phyloP scores from a whole-genome alignment of 1,140 invertebrate genomes.

The Xylocopa sonorina region DNA sequence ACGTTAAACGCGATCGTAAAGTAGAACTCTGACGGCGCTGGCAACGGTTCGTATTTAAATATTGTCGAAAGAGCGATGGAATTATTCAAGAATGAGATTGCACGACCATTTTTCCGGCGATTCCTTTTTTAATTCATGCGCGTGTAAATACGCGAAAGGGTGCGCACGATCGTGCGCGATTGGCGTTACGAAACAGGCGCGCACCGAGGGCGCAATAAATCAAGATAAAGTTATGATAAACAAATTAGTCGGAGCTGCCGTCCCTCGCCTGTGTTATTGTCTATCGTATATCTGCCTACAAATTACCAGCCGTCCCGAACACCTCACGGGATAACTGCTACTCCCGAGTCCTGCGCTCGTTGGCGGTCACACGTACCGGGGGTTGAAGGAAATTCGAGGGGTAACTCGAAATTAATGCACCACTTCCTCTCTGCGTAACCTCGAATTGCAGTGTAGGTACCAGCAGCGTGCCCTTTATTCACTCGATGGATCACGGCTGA shows the following conservation, averaged over 20 bases:
- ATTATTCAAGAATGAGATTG: not conserved
- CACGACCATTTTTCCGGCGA: conserved; percentile 1
- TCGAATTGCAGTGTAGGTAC: conserved; percentile 61
- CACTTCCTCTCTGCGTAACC: conserved; percentile 74
- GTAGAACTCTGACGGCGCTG: too few relatives aligned
- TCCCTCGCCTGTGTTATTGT: conserved; percentile 65
- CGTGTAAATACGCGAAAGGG: conserved; percentile 39
- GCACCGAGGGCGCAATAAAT: conserved; percentile 67
- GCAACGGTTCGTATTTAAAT: too few relatives aligned
- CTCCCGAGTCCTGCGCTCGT: conserved; percentile 62
- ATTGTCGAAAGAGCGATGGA: not conserved
- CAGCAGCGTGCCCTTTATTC: conserved; percentile 44
- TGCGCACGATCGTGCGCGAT: conserved; percentile 31
- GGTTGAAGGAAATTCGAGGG: conserved; percentile 75
- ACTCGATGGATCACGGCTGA: conserved; percentile 6
- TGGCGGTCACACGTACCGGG: conserved; percentile 71
- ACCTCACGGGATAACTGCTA: conserved; percentile 73
- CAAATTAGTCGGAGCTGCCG: conserved; percentile 73
- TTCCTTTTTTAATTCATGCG: conserved; percentile 29
- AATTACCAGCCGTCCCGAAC: conserved; percentile 75
- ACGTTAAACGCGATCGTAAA: too few relatives aligned
- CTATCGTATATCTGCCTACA: conserved; percentile 77
- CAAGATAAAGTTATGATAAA: conserved; percentile 76
- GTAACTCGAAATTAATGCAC: conserved; percentile 79
- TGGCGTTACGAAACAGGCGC: conserved; percentile 52